A percentile compares a stretch with the other conserved stretches of the same genome.
Evolutionary conservation across 2,888 invertebrate genomes (phyloP).

Genomic region (Amorpha juglandis): DNA sequence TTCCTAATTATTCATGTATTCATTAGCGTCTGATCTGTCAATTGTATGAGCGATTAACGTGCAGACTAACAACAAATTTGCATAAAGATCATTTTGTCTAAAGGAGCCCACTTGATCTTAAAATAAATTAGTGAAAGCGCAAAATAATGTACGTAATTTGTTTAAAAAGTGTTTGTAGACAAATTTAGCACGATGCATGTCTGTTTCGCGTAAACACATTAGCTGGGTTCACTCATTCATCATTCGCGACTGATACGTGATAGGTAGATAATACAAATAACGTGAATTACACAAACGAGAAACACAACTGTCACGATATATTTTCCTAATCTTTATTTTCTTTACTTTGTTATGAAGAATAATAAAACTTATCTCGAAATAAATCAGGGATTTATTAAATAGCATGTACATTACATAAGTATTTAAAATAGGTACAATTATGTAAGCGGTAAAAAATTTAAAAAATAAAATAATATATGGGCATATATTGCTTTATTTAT

Average conservation of each 20-base stretch:
- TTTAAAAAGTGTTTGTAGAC: slow-evolving; percentile 11
- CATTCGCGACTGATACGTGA: slow-evolving; percentile 21
- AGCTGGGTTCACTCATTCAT: slow-evolving; percentile 20
- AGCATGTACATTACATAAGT: too few relatives aligned
- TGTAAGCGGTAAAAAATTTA: too few relatives aligned
- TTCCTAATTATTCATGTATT: too few relatives aligned
- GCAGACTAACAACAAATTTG: too few relatives aligned
- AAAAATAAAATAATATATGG: too few relatives aligned
- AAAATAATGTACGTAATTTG: slow-evolving; percentile 1
- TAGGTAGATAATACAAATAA: slow-evolving; percentile 16
- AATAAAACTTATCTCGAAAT: neutral
- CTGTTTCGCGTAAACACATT: slow-evolving; percentile 14
- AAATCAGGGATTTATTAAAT: too few relatives aligned
- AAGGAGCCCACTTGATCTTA: neutral
- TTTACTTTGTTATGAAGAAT: neutral
- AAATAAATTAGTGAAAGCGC: slow-evolving; percentile 5
- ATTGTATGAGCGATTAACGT: too few relatives aligned
- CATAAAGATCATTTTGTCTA: too few relatives aligned
- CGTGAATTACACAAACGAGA: neutral
- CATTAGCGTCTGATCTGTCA: too few relatives aligned
- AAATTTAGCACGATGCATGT: neutral
- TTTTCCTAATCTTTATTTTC: too few relatives aligned
- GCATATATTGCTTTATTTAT: too few relatives aligned
- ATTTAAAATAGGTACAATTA: too few relatives aligned
- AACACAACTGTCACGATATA: neutral